phyloP scores from a whole-genome alignment of 2,797 vertebrate species.

The Chelidonichthys spinosus region DNA sequence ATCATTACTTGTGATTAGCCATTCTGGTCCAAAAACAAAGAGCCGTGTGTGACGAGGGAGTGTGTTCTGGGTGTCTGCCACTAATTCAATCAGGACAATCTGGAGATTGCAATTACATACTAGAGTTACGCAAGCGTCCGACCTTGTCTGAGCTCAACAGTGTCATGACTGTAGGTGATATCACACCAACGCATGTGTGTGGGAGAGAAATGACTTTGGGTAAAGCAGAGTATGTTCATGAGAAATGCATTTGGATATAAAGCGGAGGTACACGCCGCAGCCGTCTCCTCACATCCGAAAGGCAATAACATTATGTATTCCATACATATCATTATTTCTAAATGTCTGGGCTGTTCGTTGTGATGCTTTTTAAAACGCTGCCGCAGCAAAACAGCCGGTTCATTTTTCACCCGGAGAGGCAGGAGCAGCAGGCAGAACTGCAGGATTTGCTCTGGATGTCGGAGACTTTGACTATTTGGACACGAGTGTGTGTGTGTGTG shows the following conservation, averaged over 20 bases:
- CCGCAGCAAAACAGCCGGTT: conserved; percentile 23
- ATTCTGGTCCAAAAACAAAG: conserved; percentile 66
- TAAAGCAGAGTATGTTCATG: neutral
- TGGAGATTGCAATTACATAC: conserved; percentile 54
- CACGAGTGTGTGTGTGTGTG: neutral
- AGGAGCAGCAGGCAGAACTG: neutral
- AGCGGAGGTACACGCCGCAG: neutral
- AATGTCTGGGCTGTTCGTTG: conserved; percentile 14
- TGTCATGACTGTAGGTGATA: conserved; percentile 23
- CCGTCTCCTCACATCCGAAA: conserved; percentile 9
- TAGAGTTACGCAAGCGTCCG: conserved; percentile 45
- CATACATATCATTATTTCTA: conserved; percentile 37
- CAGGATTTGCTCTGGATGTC: conserved; percentile 4
- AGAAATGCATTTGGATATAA: conserved; percentile 34
- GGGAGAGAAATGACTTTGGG: conserved; percentile 27
- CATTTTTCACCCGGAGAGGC: conserved; percentile 31
- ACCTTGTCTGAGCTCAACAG: conserved; percentile 54
- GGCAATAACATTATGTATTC: conserved; percentile 29
- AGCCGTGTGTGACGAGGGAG: conserved; percentile 37
- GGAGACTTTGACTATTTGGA: conserved; percentile 2
- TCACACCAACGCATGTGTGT: conserved; percentile 14
- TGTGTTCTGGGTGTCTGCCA: conserved; percentile 43
- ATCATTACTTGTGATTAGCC: conserved; percentile 61
- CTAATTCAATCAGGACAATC: conserved; percentile 65
- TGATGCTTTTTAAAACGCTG: conserved; percentile 28